A percentile compares a stretch with the other conserved stretches of the same genome.
phyloP scores from a whole-genome alignment of 2,888 invertebrate species.

The Apotomis capreana region DNA sequence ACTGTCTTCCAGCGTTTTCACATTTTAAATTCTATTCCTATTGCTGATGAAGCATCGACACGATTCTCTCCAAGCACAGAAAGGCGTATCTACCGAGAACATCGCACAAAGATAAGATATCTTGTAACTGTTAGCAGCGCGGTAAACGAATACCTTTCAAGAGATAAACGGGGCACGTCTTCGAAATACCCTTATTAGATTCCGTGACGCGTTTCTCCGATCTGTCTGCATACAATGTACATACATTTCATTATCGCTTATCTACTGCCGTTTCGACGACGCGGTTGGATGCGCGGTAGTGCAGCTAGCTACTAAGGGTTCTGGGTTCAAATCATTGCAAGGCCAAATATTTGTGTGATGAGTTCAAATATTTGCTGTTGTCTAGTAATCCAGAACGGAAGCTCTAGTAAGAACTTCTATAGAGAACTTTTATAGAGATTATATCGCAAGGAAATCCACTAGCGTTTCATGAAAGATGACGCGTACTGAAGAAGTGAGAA shows the following conservation, averaged over 20 bases:
- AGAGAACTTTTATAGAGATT: no score
- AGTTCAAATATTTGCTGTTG: no score
- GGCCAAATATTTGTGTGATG: no score
- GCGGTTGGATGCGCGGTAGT: no score
- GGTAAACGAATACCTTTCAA: slow-evolving; percentile 20
- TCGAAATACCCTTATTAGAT: slow-evolving; percentile 56
- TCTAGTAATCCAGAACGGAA: no score
- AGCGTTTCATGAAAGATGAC: no score
- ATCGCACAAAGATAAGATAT: not conserved
- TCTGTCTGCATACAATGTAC: slow-evolving; percentile 29
- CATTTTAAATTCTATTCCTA: slow-evolving; percentile 11
- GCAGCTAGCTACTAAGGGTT: no score
- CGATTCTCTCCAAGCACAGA: not conserved
- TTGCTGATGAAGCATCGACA: slow-evolving; percentile 16
- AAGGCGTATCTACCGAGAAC: not conserved
- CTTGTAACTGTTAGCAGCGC: not conserved
- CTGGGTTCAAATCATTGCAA: no score
- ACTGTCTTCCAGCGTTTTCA: not conserved
- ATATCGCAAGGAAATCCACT: no score
- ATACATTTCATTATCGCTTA: slow-evolving; percentile 8
- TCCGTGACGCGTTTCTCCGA: slow-evolving; percentile 45
- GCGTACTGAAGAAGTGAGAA: no score
- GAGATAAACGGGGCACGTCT: slow-evolving; percentile 48
- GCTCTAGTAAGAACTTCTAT: no score
- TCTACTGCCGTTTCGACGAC: not conserved